Conservation (phyloP, 2,888 invertebrate genomes). For the Pseudococcus jackbeardsleyi region DNA sequence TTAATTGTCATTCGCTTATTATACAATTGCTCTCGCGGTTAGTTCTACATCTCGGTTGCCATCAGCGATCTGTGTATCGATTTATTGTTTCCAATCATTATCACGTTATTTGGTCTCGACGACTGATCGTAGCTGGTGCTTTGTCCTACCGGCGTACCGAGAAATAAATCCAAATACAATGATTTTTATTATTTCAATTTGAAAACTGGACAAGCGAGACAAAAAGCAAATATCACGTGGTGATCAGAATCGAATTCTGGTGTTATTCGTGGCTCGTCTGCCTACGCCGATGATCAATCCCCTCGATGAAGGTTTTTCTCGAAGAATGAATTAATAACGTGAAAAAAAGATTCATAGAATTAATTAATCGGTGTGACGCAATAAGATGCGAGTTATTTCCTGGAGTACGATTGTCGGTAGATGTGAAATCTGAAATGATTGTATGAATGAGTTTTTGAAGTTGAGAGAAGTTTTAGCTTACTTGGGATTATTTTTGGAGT, state of each 20-base stretch:
- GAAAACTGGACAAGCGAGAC: neutral
- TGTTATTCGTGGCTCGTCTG: neutral
- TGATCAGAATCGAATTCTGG: neutral
- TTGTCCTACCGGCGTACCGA: neutral
- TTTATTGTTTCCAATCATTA: constrained; percentile 41
- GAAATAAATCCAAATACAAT: neutral
- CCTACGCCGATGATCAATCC: neutral
- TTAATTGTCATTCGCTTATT: constrained; percentile 35
- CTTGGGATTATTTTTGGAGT: too few relatives aligned
- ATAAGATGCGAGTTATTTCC: neutral
- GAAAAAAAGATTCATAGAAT: neutral
- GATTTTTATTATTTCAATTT: neutral
- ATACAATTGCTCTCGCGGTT: neutral
- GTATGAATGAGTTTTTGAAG: too few relatives aligned
- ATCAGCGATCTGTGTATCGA: constrained; percentile 8
- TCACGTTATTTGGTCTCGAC: neutral
- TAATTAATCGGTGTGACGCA: neutral
- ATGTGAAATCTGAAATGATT: too few relatives aligned
- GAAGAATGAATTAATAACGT: neutral
- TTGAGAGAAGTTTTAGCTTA: too few relatives aligned
- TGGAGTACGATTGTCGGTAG: neutral
- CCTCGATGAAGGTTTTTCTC: neutral
- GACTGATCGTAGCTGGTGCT: neutral
- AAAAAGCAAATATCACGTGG: constrained; percentile 15
- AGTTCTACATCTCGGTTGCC: neutral